A percentile compares a stretch with the other conserved stretches of the same genome.
These are phyloP conservation scores for Eulemur rufifrons DNA, from an alignment of 2,113 vertebrate species.

Conservation along the genomic window DNA sequence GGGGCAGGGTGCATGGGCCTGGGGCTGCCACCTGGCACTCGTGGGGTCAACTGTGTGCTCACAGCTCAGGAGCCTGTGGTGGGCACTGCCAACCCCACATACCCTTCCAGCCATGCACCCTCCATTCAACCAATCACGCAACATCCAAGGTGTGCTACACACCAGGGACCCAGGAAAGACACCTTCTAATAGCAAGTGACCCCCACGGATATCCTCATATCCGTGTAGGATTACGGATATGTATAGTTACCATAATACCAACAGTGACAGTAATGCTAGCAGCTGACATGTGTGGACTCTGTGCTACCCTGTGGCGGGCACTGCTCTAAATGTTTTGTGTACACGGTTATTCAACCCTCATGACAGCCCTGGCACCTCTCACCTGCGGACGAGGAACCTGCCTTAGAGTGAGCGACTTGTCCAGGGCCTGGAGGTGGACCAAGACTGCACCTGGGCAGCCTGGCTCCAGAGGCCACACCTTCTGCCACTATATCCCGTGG, in stretches of 20 bases:
- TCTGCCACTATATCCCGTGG: no score
- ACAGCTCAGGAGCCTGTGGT: not conserved
- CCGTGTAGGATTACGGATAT: accelerated
- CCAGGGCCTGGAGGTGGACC: not conserved
- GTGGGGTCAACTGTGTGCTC: not conserved
- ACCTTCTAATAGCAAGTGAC: accelerated
- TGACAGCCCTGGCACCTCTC: no score
- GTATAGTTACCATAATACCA: accelerated
- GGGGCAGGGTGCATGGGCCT: not conserved
- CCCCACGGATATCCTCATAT: not conserved
- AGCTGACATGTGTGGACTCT: not conserved
- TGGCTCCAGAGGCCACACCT: not conserved
- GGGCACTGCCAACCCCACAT: not conserved
- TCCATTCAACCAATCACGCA: not conserved
- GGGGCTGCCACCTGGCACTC: not conserved
- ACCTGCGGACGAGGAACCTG: no score
- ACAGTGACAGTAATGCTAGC: accelerated
- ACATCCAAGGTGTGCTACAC: not conserved
- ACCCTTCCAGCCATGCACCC: not conserved
- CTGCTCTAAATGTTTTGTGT: not conserved
- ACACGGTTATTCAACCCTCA: not conserved
- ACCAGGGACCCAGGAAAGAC: not conserved
- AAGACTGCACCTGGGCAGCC: no score
- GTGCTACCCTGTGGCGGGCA: not conserved
- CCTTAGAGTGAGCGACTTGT: no score